Conservation (phyloP, 2,113 vertebrate genomes). For the Channa argus region DNA sequence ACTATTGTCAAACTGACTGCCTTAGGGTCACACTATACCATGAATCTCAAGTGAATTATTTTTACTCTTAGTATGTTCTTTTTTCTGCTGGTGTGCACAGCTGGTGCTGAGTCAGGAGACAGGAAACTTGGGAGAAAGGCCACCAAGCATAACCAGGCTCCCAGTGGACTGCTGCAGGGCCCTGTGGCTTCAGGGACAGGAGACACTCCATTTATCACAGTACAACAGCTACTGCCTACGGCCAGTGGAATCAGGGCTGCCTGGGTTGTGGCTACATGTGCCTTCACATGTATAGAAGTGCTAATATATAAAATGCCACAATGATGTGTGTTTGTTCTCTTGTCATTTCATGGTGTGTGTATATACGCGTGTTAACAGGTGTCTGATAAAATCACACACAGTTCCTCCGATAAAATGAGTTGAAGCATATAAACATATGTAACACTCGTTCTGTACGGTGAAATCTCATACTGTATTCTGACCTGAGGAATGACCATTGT, state of each 20-base stretch:
- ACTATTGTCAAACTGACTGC: conserved; percentile 54
- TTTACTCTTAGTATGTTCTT: conserved; percentile 64
- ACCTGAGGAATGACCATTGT: background rate
- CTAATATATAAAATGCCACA: conserved; percentile 9
- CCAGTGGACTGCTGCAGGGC: conserved; percentile 62
- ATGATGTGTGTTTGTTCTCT: conserved; percentile 1
- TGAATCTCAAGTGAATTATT: conserved; percentile 66
- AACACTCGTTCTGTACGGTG: background rate
- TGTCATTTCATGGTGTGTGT: background rate
- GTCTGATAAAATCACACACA: background rate
- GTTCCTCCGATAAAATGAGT: background rate
- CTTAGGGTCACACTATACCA: conserved; percentile 55
- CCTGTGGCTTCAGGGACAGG: conserved; percentile 62
- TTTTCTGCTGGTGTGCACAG: conserved; percentile 70
- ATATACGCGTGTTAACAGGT: background rate
- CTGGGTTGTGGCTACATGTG: conserved; percentile 21
- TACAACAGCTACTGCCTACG: conserved; percentile 70
- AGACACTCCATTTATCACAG: conserved; percentile 80
- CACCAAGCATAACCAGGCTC: conserved; percentile 66
- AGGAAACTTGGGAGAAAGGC: conserved; percentile 77
- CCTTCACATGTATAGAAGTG: conserved; percentile 24
- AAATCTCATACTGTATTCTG: background rate
- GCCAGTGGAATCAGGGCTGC: conserved; percentile 39
- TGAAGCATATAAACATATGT: background rate
- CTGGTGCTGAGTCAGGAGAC: conserved; percentile 81